Evolutionary conservation across 1,140 invertebrate species (phyloP).

Genomic region (Apis florea): DNA sequence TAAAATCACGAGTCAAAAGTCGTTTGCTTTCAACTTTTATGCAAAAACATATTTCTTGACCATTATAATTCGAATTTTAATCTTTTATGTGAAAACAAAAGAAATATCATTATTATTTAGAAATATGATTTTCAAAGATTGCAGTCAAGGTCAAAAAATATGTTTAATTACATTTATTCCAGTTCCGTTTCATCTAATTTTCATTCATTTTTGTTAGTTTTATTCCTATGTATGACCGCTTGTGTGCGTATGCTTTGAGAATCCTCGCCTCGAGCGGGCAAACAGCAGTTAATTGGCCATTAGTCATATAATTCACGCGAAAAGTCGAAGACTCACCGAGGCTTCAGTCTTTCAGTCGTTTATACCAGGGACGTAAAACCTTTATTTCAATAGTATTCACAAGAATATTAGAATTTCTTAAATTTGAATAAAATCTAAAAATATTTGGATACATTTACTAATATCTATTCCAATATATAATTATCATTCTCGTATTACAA

Average conservation of each 20-base stretch:
- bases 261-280: conserved; percentile 18
- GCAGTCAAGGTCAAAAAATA: conserved; percentile 13
- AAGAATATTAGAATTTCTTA: background rate
- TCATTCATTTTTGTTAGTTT: background rate
- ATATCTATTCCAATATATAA: background rate
- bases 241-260: conserved; percentile 35
- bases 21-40: background rate
- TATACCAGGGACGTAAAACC: conserved; percentile 42
- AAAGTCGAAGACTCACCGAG: conserved; percentile 60
- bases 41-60: conserved; percentile 20
- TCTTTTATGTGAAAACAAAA: background rate
- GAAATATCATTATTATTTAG: background rate
- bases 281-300: conserved; percentile 27
- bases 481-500: background rate
- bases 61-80: background rate
- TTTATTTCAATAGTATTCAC: background rate
- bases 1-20: conserved; percentile 14
- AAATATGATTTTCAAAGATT: background rate
- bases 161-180: background rate
- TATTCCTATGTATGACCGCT: conserved; percentile 5
- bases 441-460: background rate
- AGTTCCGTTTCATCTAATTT: background rate
- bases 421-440: background rate
- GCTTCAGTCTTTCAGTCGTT: conserved; percentile 65
- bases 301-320: conserved; percentile 28